Conservation (phyloP, 2,797 vertebrate species). For the Clarias platycephalus region DNA sequence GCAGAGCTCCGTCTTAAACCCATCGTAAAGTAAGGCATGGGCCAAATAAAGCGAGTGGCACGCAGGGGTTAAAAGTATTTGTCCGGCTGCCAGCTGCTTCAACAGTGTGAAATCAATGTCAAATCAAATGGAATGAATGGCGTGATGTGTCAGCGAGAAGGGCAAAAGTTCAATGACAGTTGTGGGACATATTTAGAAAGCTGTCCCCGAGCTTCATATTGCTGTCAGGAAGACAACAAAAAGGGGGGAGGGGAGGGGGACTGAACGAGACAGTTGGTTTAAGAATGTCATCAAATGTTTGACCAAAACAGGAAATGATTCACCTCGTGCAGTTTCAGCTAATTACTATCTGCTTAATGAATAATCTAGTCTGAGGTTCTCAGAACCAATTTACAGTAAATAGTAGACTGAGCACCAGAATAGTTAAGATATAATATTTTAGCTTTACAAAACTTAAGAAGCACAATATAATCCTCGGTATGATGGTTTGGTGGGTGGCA, state of each 20-base stretch:
- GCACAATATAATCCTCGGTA: too few relatives aligned
- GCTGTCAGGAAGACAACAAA: conserved; percentile 3
- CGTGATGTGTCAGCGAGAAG: conserved; percentile 27
- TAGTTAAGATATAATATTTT: neutral
- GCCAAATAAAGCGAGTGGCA: conserved; percentile 34
- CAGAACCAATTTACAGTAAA: neutral
- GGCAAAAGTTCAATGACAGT: conserved; percentile 44
- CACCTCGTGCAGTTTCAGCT: neutral
- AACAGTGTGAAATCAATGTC: conserved; percentile 55
- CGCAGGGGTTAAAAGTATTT: conserved; percentile 38
- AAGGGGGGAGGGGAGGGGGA: neutral
- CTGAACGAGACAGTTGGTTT: neutral
- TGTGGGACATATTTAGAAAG: conserved; percentile 41
- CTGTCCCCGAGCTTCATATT: conserved; percentile 19
- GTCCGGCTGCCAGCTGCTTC: conserved; percentile 40
- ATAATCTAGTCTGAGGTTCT: neutral
- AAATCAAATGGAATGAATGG: conserved; percentile 54
- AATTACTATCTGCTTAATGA: neutral
- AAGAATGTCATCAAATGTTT: neutral
- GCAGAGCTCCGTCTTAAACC: conserved; percentile 44
- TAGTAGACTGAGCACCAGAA: neutral
- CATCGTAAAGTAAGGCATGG: conserved; percentile 28
- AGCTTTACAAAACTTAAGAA: neutral
- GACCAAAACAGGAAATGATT: neutral
- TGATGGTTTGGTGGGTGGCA: neutral